Base-by-base conservation (phyloP, 2,888 invertebrate genomes). In the Xestoiulus laeticollis region DNA sequence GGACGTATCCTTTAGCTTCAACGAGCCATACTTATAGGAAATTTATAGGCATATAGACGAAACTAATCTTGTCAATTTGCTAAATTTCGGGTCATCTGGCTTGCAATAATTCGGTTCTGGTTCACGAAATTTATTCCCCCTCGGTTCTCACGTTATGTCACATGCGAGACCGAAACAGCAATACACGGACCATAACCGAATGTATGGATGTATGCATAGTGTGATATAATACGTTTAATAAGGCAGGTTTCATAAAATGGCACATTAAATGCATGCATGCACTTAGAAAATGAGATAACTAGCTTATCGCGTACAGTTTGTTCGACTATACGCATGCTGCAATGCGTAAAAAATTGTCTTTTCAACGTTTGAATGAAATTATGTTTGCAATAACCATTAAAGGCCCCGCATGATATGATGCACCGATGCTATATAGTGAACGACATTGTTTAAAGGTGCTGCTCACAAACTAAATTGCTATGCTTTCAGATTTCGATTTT, bases 71-170 rank as follows among this genome's bases (percentile, higher is more conserved):
- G 68, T 26, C 68, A 68, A 68, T 68, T 68, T 68, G 68, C 68
- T 68, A 68, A 68, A 68, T 68, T 68, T 68, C 68, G 68, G 68
- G 68, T 68, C 68, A 68, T 68, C 68, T 68, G 68, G 68, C 68
- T 68, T 26, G 68, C 8, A 10, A 26, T 26, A 26, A 68, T 68
- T n/a, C 22, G n/a, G n/a, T 68, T 68, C 68, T 68, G 68, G 68
- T 68, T 68, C 68, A 12, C 8, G 68, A 12, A 22, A 68, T 68
- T 68, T 26, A 22, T 59, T 59, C 59, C 48, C 59, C n/a, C 59
- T 19, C 59, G 59, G n/a, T n/a, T 68, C 68, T 8, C 68, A 68
- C 53, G 68, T 10, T 8, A 68, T 26, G 68, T 26, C 68, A 68
- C 68, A 68, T n/a, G 26, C 26, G 53, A 16, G 53, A 53, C 19